A percentile compares a stretch with the other conserved stretches of the same genome.
phyloP scores from a whole-genome alignment of 2,113 vertebrate species.

The Pavo muticus region DNA sequence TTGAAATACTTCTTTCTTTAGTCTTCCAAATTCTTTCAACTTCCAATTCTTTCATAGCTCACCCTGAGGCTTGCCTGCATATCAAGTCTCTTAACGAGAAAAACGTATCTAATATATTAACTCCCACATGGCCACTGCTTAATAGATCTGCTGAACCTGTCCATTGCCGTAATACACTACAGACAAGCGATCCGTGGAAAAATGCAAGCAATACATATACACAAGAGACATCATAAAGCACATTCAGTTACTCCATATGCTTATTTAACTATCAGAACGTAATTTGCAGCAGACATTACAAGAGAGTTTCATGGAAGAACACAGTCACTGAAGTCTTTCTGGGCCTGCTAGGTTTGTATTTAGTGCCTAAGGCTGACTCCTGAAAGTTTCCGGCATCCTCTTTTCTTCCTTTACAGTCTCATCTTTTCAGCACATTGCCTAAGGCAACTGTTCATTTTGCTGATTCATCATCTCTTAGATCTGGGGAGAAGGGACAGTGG shows the following conservation, averaged over 20 bases:
- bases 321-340: neutral
- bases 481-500: neutral
- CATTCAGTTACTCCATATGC: rapidly evolving
- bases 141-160: neutral
- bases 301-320: neutral
- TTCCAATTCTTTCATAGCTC: neutral
- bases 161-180: neutral
- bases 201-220: neutral
- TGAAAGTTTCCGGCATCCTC: constrained; percentile 13
- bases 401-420: constrained; percentile 17
- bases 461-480: constrained; percentile 4
- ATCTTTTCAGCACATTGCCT: constrained; percentile 18
- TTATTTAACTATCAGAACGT: constrained; percentile 1
- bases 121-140: neutral
- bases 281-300: neutral
- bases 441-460: constrained; percentile 31
- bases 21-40: neutral
- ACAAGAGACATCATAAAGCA: neutral
- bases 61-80: neutral
- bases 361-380: constrained; percentile 1
- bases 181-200: neutral
- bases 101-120: neutral
- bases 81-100: neutral
- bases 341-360: neutral
- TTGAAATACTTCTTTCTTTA: constrained; percentile 18